Conservation (phyloP, 2,888 invertebrate genomes). For the Chrysina gloriosa region DNA sequence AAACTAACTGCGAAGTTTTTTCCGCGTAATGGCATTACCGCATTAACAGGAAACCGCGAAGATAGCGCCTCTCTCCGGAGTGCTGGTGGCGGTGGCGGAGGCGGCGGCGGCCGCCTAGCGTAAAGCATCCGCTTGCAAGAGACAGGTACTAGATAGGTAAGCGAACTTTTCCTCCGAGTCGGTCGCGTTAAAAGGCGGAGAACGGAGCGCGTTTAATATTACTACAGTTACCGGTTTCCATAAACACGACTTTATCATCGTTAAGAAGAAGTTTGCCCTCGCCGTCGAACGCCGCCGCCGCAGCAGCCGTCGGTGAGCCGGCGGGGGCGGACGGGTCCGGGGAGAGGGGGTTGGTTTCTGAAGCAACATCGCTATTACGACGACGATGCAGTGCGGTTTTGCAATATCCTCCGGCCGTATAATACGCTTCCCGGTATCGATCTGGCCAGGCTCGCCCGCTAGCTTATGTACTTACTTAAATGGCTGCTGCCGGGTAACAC, state of each 20-base stretch:
- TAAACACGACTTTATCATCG: conserved; percentile 21
- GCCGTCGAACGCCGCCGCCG: neutral
- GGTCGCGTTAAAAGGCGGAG: neutral
- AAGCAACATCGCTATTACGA: conserved; percentile 5
- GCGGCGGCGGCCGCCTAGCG: no score
- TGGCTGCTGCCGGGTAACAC: neutral
- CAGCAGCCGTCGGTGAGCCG: neutral
- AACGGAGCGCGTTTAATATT: conserved; percentile 1
- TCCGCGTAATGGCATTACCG: neutral
- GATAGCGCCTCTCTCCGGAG: no score
- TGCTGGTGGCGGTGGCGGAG: no score
- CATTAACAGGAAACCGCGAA: conserved; percentile 15
- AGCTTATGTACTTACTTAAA: neutral
- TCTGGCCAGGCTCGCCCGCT: neutral
- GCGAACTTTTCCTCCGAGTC: neutral
- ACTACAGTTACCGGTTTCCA: conserved; percentile 19
- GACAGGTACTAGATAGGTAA: neutral
- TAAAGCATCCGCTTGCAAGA: neutral
- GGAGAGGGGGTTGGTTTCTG: neutral
- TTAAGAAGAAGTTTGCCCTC: conserved; percentile 15
- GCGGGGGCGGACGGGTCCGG: neutral
- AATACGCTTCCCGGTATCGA: conserved; percentile 1
- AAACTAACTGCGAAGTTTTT: conserved; percentile 3
- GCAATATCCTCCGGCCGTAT: conserved; percentile 9
- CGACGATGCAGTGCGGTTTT: conserved; percentile 13